phyloP scores from a whole-genome alignment of 2,797 vertebrate species.

The Aphelocoma californica region DNA sequence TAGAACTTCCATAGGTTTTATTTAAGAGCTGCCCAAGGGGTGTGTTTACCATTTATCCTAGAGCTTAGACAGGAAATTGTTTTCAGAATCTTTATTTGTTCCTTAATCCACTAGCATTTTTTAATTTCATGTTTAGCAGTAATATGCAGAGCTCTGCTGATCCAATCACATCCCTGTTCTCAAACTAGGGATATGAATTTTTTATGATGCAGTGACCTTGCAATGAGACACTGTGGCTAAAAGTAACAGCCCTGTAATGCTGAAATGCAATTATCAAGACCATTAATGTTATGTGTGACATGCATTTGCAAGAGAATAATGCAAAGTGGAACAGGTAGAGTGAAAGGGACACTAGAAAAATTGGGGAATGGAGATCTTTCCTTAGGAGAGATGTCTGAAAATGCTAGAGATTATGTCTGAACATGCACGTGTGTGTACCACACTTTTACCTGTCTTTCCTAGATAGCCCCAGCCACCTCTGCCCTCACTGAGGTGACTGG shows the following conservation, averaged over 20 bases:
- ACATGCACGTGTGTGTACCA: rapidly evolving
- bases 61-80: background rate
- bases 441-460: background rate
- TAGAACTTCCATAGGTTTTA: background rate
- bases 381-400: background rate
- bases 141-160: background rate
- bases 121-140: background rate
- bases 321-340: background rate
- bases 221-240: background rate
- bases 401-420: background rate
- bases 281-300: background rate
- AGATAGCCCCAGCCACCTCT: background rate
- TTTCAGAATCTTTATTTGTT: background rate
- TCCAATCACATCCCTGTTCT: background rate
- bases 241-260: background rate
- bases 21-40: background rate
- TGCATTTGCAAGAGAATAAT: background rate
- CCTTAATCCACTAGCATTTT: background rate
- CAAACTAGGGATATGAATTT: background rate
- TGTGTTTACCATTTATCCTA: background rate
- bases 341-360: background rate
- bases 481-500: background rate
- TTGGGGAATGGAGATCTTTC: background rate
- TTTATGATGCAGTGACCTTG: background rate
- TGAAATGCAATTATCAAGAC: background rate